Evolutionary conservation across 2,797 vertebrate species (phyloP).

Genomic region (Rhadinocentrus ornatus): DNA sequence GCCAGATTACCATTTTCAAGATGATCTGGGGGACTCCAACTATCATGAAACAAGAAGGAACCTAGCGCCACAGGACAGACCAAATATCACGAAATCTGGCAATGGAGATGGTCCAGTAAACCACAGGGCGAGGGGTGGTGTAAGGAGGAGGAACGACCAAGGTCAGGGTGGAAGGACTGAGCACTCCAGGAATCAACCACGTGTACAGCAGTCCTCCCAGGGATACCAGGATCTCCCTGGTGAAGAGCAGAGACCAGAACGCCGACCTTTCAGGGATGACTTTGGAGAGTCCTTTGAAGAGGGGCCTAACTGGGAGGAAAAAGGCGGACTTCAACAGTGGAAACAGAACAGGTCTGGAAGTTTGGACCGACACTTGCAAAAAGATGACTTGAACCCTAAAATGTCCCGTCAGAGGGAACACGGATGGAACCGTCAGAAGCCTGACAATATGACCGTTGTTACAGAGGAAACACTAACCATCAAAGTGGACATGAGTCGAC

Average conservation of each 20-base stretch:
- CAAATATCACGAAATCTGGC: slow-evolving; percentile 5
- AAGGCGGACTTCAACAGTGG: slow-evolving; percentile 31
- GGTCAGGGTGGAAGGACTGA: slow-evolving; percentile 20
- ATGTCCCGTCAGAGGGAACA: slow-evolving; percentile 40
- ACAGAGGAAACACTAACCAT: slow-evolving; percentile 86
- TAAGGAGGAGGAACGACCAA: slow-evolving; percentile 16
- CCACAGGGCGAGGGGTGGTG: slow-evolving; percentile 31
- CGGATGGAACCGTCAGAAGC: slow-evolving; percentile 46
- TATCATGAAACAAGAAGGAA: slow-evolving; percentile 47
- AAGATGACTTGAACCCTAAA: slow-evolving; percentile 39
- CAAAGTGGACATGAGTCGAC: slow-evolving; percentile 92
- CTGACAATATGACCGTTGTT: slow-evolving; percentile 6
- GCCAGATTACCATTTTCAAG: slow-evolving; percentile 25
- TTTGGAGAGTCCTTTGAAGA: slow-evolving; percentile 16
- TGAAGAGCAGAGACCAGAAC: slow-evolving; percentile 25
- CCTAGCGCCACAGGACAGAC: slow-evolving; percentile 15
- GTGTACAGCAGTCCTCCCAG: slow-evolving; percentile 18
- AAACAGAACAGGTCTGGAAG: slow-evolving; percentile 14
- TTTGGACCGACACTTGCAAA: slow-evolving; percentile 17
- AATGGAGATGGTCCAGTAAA: slow-evolving; percentile 10
- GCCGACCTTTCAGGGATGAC: slow-evolving; percentile 17
- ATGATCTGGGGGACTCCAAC: slow-evolving; percentile 33
- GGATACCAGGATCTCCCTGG: slow-evolving; percentile 31
- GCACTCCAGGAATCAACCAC: slow-evolving; percentile 23
- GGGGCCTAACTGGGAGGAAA: slow-evolving; percentile 46